These are phyloP conservation scores for Ceratosolen solmsi DNA, from an alignment of 1,140 invertebrate species.

Conservation along the genomic window DNA sequence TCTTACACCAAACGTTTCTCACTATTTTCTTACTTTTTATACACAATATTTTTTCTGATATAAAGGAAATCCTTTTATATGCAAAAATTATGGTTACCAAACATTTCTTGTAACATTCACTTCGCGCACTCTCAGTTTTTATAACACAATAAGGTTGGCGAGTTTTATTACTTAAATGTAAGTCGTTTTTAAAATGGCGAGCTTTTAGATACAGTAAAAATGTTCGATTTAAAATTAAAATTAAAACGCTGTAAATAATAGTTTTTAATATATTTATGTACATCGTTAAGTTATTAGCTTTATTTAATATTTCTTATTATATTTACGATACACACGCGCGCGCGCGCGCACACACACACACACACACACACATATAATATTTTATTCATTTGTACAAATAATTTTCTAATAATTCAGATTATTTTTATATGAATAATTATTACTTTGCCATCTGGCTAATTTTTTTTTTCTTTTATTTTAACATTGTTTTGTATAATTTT, in stretches of 20 bases:
- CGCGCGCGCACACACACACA: too few relatives aligned
- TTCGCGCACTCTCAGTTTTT: constrained; percentile 14
- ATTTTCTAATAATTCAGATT: too few relatives aligned
- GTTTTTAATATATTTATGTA: constrained; percentile 11
- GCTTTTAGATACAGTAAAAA: constrained; percentile 44
- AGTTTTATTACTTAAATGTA: constrained; percentile 42
- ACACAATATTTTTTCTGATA: constrained; percentile 34
- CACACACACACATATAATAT: background rate
- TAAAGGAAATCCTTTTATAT: constrained; percentile 12
- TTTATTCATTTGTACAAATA: background rate
- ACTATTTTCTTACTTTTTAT: constrained; percentile 56
- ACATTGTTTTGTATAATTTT: constrained; percentile 5
- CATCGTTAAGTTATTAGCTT: background rate
- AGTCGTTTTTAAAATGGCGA: constrained; percentile 37
- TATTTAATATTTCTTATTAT: background rate
- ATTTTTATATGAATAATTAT: background rate
- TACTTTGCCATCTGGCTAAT: too few relatives aligned
- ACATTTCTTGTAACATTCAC: constrained; percentile 28
- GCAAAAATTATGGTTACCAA: background rate
- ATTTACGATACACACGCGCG: background rate
- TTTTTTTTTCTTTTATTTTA: background rate
- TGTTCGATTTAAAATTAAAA: constrained; percentile 47
- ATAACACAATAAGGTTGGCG: background rate
- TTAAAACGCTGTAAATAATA: constrained; percentile 44
- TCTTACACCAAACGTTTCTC: background rate